phyloP scores from a whole-genome alignment of 2,888 invertebrate species.

The Polydrusus tereticollis region DNA sequence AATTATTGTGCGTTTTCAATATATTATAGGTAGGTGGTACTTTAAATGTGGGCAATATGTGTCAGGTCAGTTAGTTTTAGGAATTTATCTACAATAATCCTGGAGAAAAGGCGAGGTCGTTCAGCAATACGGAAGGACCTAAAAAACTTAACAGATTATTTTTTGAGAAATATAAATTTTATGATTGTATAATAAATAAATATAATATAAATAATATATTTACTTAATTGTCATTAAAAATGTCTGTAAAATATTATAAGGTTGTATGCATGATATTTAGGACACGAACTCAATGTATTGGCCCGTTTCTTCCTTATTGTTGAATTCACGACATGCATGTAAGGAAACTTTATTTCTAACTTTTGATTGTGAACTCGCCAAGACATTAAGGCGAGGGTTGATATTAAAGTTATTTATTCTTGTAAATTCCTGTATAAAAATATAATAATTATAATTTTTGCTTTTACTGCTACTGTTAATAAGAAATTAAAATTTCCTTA shows the following conservation, averaged over 20 bases:
- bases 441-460: slow-evolving; percentile 58
- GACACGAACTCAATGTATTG: slow-evolving; percentile 60
- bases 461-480: slow-evolving; percentile 15
- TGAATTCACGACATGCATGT: slow-evolving; percentile 64
- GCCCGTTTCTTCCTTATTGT: slow-evolving; percentile 66
- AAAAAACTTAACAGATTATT: slow-evolving; percentile 65
- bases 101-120: slow-evolving; percentile 66
- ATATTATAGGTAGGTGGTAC: neutral
- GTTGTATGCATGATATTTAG: slow-evolving; percentile 65
- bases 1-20: neutral
- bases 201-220: slow-evolving; percentile 62
- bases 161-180: slow-evolving; percentile 66
- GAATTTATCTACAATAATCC: slow-evolving; percentile 67
- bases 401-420: slow-evolving; percentile 63
- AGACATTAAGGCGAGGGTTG: slow-evolving; percentile 56
- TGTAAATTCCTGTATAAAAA: slow-evolving; percentile 61
- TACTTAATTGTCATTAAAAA: slow-evolving; percentile 63
- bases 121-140: slow-evolving; percentile 66
- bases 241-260: slow-evolving; percentile 63
- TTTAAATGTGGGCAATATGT: slow-evolving; percentile 44
- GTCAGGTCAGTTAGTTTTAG: slow-evolving; percentile 61
- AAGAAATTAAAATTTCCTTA: slow-evolving; percentile 54
- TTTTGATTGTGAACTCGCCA: slow-evolving; percentile 54
- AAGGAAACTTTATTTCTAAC: slow-evolving; percentile 57
- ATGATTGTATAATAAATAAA: slow-evolving; percentile 59